These are phyloP conservation scores for Anolis carolinensis DNA, from an alignment of 2,113 vertebrate genomes.

Conservation along the genomic window DNA sequence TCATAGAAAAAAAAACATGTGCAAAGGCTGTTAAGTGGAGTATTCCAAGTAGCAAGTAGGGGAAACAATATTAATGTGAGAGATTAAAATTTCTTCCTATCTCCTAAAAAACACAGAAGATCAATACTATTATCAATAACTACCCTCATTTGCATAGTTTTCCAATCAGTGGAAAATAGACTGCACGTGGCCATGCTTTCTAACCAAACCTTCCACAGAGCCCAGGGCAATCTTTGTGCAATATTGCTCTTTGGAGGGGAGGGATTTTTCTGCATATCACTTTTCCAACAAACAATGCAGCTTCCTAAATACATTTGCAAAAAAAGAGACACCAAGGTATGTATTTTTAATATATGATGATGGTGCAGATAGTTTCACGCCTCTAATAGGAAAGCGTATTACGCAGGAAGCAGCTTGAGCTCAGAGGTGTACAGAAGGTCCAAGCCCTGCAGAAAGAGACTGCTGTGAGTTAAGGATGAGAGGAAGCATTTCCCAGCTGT, in stretches of 20 bases:
- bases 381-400: neutral
- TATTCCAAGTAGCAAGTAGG: neutral
- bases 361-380: neutral
- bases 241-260: neutral
- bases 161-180: neutral
- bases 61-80: neutral
- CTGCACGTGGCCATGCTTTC: neutral
- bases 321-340: neutral
- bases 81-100: neutral
- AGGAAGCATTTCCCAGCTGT: slow-evolving; percentile 4
- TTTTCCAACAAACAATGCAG: neutral
- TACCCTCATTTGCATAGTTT: neutral
- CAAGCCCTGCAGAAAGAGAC: neutral
- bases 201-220: neutral
- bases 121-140: neutral
- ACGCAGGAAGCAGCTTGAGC: neutral
- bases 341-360: neutral
- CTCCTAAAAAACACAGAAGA: neutral
- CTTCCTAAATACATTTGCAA: neutral
- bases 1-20: neutral
- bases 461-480: neutral
- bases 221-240: too few relatives aligned
- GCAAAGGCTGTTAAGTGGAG: neutral
- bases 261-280: neutral
- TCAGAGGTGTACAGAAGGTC: neutral